Evolutionary conservation across 2,797 vertebrate genomes (phyloP), one percentile per base, ranked within the genome.

Genomic region (Ctenosaura bakeri): DNA sequence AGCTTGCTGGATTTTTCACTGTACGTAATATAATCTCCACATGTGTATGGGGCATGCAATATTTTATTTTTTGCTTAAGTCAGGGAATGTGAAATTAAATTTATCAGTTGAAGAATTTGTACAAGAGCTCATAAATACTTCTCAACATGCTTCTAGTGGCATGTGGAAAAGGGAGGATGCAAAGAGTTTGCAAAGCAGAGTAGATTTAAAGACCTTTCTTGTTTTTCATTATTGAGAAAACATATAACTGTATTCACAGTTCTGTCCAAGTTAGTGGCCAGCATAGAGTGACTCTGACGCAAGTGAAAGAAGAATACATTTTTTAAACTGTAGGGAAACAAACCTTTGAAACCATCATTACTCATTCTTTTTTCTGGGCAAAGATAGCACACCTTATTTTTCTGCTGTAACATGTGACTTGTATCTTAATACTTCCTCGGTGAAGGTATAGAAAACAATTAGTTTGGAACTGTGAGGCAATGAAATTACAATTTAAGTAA

Each of bases 51-150:
- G 92, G 92, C 90, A 66, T 90, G 93, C 92, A 93, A 89, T 96
- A 95, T 95, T 96, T 96, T 96, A 95, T 92, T 94, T 95, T 96
- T 94, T 94, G 89, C 93, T 94, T 94, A 92, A 94, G 90, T 90
- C 56, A 35, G 94, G 91, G 95, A 95, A 93, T 82, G 88, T 77
- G 91, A 95, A 95, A 96, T 96, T 95, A 94, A 96, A 96, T 96
- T 96, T 96, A 96, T 96, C 95, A 95, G 90, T 94, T 95, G 92
- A 94, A 92, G 85, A 91, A 94, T 94, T 93, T 82, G 95, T 93
- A 95, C 91, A 93, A 96, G 93, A 96, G 93, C 93, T 95, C 96
- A 95, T 96, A 96, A 96, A 96, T 96, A 95, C 93, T 95, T 95
- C 90, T 89, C 76, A 79, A 92, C 93, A 86, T 92, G 84, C 91